Evolutionary conservation across 2,113 vertebrate genomes (phyloP), one percentile per base, ranked within the genome.

Genomic region (Lathamus discolor): DNA sequence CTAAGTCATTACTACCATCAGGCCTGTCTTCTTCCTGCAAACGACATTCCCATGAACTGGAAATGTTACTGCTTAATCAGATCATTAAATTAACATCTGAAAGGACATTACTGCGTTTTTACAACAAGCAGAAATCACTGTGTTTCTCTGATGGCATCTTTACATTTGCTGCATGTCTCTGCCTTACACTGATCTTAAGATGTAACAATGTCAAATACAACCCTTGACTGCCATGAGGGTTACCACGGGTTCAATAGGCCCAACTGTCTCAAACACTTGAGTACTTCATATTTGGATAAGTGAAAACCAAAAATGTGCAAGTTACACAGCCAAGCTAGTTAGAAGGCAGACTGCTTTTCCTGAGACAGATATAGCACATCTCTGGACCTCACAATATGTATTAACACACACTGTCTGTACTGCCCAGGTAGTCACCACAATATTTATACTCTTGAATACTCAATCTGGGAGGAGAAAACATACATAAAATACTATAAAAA

Each of bases 61-160:
- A 93, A 95, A 88, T 67, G 52, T 64, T 61, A 81, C 52, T 83
- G n/a, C 66, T 88, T 92, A 92, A 95, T 91, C 75, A 84, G 52
- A 79, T 85, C 44, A 67, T 89, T 94, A 89, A 83, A 94, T 43
- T 61, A 70, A 79, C 59, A 87, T 89, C 92, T 80, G n/a, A 87
- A 90, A 93, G 51, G 55, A 86, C 78, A 69, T 49, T 5, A 24
- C n/a, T 70, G 55, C 37, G 39, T 43, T 64, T 84, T 74, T 59
- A 29, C 39, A 43, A 66, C 87, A 86, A 63, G 69, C 1, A 10
- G 63, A 76, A 70, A 66, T 83, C 57, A 57, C 23, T 52, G 77
- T 70, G 37, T 63, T 92, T 75, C 88, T 85, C 62, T 92, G 77
- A 78, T 0, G 1, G 29, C 27, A 39, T 52, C 74, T 86, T 95